Evolutionary conservation across 2,113 vertebrate genomes (phyloP).

Genomic region (Cryptotis parvus): DNA sequence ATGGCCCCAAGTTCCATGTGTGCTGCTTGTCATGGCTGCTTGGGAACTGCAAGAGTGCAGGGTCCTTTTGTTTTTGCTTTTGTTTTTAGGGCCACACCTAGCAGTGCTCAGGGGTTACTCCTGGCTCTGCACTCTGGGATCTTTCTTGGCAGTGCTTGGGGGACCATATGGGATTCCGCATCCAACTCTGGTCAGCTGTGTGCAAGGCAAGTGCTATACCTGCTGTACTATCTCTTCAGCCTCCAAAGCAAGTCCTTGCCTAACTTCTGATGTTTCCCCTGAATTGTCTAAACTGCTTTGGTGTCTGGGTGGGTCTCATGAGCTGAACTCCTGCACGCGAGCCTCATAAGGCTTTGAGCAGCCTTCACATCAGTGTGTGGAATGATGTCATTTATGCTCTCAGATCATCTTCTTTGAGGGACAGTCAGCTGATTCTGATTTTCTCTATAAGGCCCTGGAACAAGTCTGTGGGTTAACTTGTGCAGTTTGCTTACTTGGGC

Average conservation of each 20-base stretch:
- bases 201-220: too few species aligned
- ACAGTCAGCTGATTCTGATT: background rate
- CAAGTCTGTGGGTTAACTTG: background rate
- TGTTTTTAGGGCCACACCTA: too few species aligned
- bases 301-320: background rate
- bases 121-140: too few species aligned
- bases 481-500: background rate
- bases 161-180: too few species aligned
- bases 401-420: background rate
- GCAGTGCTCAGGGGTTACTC: too few species aligned
- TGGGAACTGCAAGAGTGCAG: background rate
- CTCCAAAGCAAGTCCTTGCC: too few species aligned
- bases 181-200: too few species aligned
- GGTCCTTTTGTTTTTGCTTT: background rate
- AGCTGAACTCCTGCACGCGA: background rate
- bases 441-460: background rate
- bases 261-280: background rate
- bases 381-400: background rate
- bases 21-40: background rate
- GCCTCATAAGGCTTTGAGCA: background rate
- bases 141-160: too few species aligned
- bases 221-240: too few species aligned
- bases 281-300: background rate
- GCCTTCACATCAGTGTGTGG: background rate
- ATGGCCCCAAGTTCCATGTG: background rate